Evolutionary conservation across 2,888 invertebrate genomes (phyloP), one percentile per base, ranked within the genome.

Genomic region (Pollenia amentaria): DNA sequence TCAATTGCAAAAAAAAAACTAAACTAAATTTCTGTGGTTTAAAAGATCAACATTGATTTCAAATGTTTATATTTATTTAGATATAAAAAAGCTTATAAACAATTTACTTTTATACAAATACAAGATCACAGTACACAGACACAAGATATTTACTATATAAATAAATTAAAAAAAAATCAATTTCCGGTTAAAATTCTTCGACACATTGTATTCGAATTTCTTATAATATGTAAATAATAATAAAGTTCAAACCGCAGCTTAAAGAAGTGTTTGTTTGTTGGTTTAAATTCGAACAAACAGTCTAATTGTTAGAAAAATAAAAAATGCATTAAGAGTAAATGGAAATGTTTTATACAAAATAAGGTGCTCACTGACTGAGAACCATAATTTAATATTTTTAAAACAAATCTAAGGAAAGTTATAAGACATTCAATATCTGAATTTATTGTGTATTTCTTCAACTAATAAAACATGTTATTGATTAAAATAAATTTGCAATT

Each of bases 151-250:
- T 48, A 7, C 57, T 48, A 48, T 48, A 48, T n/a, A 60, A 73
- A 73, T 73, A 48, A 69, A 48, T 7, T 62, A 46, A 38, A 69
- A 69, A 51, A 69, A 65, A 21, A 65, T 12, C 48, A 46, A 38
- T 48, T 62, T 73, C 73, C 73, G 73, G 73, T 73, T 48, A 29
- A 62, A 73, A 60, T 73, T 60, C 38, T 73, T 73, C 16, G 51
- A 53, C 51, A 70, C 40, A 7, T 9, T 57, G 38, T 57, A 51
- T n/a, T 44, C 18, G 29, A 65, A 16, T 18, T 7, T 53, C 18
- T 64, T 42, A 6, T 57, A 29, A 16, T 57, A 57, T 57, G 8
- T 11, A 55, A 57, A 29, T 57, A 65, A 65, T 46, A 10, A n/a
- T n/a, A n/a, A n/a, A 65, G 21, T 44, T 65, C 42, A 11, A 53